These are phyloP conservation scores for Harpalus rubripes DNA, from an alignment of 2,888 invertebrate genomes.

Conservation along the genomic window DNA sequence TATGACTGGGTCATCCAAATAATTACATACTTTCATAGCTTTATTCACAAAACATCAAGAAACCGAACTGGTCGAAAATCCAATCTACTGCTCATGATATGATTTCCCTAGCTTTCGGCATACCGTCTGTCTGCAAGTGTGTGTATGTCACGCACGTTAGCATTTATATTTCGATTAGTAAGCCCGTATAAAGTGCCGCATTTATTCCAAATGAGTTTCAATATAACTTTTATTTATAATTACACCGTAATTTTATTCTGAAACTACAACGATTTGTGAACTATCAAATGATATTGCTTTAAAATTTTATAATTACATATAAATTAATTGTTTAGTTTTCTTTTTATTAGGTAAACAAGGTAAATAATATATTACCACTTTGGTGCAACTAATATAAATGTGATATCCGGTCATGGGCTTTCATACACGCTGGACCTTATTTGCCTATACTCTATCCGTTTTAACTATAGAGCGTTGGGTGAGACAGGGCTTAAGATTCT, in stretches of 20 bases:
- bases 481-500: too few species aligned
- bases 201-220: slow-evolving; percentile 38
- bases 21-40: neutral
- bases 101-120: neutral
- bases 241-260: slow-evolving; percentile 28
- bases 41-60: neutral
- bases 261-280: slow-evolving; percentile 1
- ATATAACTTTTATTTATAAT: slow-evolving; percentile 37
- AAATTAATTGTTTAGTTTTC: too few species aligned
- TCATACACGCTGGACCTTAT: too few species aligned
- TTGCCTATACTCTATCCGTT: too few species aligned
- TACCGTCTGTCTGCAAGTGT: neutral
- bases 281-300: too few species aligned
- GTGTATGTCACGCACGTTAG: slow-evolving; percentile 44
- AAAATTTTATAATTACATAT: too few species aligned
- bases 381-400: too few species aligned
- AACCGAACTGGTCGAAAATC: neutral
- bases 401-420: too few species aligned
- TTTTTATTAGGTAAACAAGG: too few species aligned
- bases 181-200: slow-evolving; percentile 21
- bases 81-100: neutral
- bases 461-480: too few species aligned
- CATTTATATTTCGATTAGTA: slow-evolving; percentile 52
- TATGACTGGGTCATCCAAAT: neutral
- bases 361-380: too few species aligned